Base-by-base conservation (phyloP, 2,888 invertebrate species). In the Stenchaetothrips biformis region DNA sequence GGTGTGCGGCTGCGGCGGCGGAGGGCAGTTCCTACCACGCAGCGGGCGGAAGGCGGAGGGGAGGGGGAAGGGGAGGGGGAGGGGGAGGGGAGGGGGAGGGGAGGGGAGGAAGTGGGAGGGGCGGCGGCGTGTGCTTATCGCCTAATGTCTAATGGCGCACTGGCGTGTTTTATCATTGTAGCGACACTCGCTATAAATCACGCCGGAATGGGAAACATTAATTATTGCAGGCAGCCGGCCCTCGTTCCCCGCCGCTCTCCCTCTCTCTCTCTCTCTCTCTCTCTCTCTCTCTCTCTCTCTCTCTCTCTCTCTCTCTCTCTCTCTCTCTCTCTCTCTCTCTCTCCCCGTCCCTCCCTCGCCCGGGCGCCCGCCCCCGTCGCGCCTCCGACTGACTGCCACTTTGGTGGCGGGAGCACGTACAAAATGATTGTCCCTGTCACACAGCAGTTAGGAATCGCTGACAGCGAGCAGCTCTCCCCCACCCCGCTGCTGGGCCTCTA, bases 91-190 rank as follows among this genome's bases (percentile, higher is more conserved):
- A 6, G 9, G 16, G 62, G 62, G 11, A n/a, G n/a, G 62, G 62
- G 6, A 21, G 6, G 25, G 25, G 67, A 74, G 67, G 37, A 37
- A 21, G 67, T n/a, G n/a, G 21, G 16, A n/a, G 62, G 18, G 62
- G n/a, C 18, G 62, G n/a, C 18, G 9, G 25, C 21, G 67, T 25
- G 67, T 25, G 67, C 67, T 74, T 74, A 74, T 74, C 67, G 67
- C 67, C 67, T 74, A 74, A 74, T 74, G 67, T 74, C 67, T 74
- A 74, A 74, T 74, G 67, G 67, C 67, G 21, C 67, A 25, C 67
- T 74, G 67, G 67, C 67, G 67, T 74, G 67, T 74, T 74, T 74
- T 74, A 74, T 74, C 67, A 74, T 74, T 74, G 67, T 74, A 74
- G 67, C 67, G 67, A 74, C 67, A 74, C 67, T 25, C 67, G 67